Base-by-base conservation (phyloP, 2,113 vertebrate species). In the Siniperca knerii region DNA sequence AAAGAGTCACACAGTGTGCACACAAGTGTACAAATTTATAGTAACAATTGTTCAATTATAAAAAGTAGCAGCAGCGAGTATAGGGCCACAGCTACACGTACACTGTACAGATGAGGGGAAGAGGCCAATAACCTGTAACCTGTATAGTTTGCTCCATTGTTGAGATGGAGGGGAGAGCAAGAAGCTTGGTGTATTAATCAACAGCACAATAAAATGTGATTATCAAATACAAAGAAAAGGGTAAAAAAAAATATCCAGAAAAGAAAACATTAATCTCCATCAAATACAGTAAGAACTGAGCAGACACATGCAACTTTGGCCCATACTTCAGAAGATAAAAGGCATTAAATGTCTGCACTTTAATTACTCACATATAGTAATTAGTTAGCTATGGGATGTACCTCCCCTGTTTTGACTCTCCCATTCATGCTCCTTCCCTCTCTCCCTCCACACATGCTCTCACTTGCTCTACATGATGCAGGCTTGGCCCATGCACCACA, bases 311-410 rank as follows among this genome's bases (percentile, higher is more conserved):
- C 58, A 83, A 73, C 62, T 60, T 76, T 81, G 74, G 50, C 61
- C 48, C 66, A n/a, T 48, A 90, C 79, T 86, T 80, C 74, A 92
- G 57, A 75, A 52, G 82, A 88, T 75, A 60, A 89, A 86, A 79
- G 84, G 73, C 62, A 84, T 88, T 82, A 78, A 84, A 90, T 83
- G 85, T 46, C 76, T 92, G 46, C 46, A 48, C 46, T 91, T 93
- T 87, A 92, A 90, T 94, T 90, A 90, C 88, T 88, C 73, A 80
- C 78, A 86, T 83, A 84, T 40, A 89, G 89, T 89, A 92, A 91
- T 93, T 90, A 91, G 70, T 86, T 55, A 78, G 84, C 80, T 84
- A n/a, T 79, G 70, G 73, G 78, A 75, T 85, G 68, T 75, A 87
- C 66, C 81, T 79, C 78, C 73, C 64, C 48, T 75, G 58, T 65